Base-by-base conservation (phyloP, 2,888 invertebrate genomes). In the Trissolcus brochymenae region DNA sequence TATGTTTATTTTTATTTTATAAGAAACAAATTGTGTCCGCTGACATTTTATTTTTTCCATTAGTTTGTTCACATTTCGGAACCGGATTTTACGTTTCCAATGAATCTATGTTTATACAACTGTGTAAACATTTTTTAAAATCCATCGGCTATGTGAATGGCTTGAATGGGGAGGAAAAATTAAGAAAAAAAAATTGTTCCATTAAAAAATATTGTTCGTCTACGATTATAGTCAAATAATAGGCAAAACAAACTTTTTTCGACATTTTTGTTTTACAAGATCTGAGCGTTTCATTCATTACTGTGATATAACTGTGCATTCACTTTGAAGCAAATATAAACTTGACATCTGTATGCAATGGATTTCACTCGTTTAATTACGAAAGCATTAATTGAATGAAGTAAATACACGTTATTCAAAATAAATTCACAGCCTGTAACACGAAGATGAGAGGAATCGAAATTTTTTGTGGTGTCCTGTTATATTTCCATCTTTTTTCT, bases 331-430 rank as follows among this genome's bases (percentile, higher is more conserved):
- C 53, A 29, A 64, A 56, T 56, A 65, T 49, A 56, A 55, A 56
- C 56, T 54, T 65, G 65, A 56, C 49, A 65, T 29, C 35, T 49
- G 49, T 55, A 56, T 35, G 49, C 65, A 35, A 19, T 65, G 56
- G 65, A 49, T 55, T 65, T 65, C 56, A 56, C 49, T 49, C 56
- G 65, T 14, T 64, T 64, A 65, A 65, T 65, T 65, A 65, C 65
- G n/a, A 65, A 56, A 35, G 46, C 56, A 56, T 46, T 65, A 65
- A 65, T 65, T 56, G 29, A 65, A 65, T 65, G 49, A 65, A 46
- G 49, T 65, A 49, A 65, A 65, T 53, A 53, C 56, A 35, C 16
- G 35, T 35, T 65, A 65, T 49, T 65, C 55, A 65, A 65, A 65
- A 65, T 16, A 41, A 65, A 65, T 65, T 65, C 56, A 9, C 17